These are phyloP conservation scores for Panonychus citri DNA, from an alignment of 1,140 invertebrate genomes.

Conservation along the genomic window DNA sequence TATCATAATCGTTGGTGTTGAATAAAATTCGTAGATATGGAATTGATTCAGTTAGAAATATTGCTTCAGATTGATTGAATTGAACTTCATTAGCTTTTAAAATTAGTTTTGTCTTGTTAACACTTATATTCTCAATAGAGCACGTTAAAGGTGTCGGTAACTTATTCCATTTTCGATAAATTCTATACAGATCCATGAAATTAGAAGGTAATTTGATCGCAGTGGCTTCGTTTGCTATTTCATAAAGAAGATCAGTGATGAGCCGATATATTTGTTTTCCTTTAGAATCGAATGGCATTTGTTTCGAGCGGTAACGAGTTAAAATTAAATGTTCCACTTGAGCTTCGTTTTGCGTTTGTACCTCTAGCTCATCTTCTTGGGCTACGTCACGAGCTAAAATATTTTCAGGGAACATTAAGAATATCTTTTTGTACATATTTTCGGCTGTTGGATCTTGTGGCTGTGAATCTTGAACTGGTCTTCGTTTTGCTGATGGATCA, in stretches of 20 bases:
- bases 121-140: not conserved
- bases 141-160: not conserved
- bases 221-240: not conserved
- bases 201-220: not conserved
- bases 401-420: not conserved
- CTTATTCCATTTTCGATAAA: constrained; percentile 4
- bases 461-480: no score
- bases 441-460: no score
- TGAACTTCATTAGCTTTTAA: constrained; percentile 8
- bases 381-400: not conserved
- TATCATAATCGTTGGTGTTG: not conserved
- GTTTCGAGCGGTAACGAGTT: not conserved
- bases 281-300: not conserved
- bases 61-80: constrained; percentile 2
- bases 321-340: not conserved
- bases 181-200: constrained; percentile 3
- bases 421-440: not conserved
- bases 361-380: not conserved
- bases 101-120: not conserved
- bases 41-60: constrained; percentile 4
- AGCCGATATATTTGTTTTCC: not conserved
- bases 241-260: constrained; percentile 1
- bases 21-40: not conserved
- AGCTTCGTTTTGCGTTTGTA: not conserved
- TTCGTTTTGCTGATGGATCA: no score